phyloP scores from a whole-genome alignment of 92 coral and sea anemone species.

The Nematostella vectensis region DNA sequence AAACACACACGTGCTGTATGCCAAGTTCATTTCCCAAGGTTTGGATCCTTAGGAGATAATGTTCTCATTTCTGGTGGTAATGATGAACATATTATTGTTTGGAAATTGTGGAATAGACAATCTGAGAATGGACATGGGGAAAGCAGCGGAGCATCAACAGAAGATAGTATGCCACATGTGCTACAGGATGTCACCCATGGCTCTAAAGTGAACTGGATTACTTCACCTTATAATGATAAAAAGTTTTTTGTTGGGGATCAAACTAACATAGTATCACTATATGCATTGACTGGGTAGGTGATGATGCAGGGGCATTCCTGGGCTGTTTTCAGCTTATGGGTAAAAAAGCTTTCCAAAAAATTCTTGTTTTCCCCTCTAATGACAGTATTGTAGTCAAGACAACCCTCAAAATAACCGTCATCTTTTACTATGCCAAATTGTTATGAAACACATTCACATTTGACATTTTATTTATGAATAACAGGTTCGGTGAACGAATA shows the following conservation, averaged over 20 bases:
- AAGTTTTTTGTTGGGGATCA: conserved; percentile 72
- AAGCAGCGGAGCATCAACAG: conserved; percentile 3
- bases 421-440: too few relatives aligned
- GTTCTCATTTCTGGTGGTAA: conserved; percentile 76
- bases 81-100: conserved; percentile 67
- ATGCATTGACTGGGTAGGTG: conserved; percentile 35
- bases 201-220: conserved; percentile 81
- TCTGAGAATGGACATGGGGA: conserved; percentile 11
- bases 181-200: conserved; percentile 41
- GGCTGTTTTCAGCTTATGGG: too few relatives aligned
- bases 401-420: too few relatives aligned
- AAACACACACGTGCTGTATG: conserved; percentile 68
- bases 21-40: conserved; percentile 72
- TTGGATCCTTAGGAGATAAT: conserved; percentile 27
- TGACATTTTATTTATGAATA: too few relatives aligned
- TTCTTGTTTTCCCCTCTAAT: too few relatives aligned
- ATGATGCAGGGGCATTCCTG: too few relatives aligned
- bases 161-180: background rate
- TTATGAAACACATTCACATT: too few relatives aligned
- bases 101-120: conserved; percentile 34
- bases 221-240: conserved; percentile 37
- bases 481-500: too few relatives aligned
- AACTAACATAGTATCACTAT: conserved; percentile 61
- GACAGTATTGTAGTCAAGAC: too few relatives aligned
- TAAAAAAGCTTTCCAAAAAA: too few relatives aligned